phyloP scores from a whole-genome alignment of 2,797 vertebrate species.

The Somateria mollissima region DNA sequence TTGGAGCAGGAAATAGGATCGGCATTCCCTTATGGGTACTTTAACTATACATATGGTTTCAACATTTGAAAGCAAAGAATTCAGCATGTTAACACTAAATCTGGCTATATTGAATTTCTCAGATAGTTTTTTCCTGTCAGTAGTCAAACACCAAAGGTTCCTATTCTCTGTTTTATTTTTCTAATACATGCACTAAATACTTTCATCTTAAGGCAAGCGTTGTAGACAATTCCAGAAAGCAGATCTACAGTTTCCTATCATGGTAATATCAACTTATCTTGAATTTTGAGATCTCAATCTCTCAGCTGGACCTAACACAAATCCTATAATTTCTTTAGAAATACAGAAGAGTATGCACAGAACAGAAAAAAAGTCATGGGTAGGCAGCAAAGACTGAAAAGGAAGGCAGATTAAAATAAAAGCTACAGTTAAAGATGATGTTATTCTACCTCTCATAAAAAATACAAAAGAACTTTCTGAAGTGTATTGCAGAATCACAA shows the following conservation, averaged over 20 bases:
- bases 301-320: background rate
- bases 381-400: background rate
- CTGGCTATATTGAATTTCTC: background rate
- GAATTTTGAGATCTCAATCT: too few relatives aligned
- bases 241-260: background rate
- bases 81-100: background rate
- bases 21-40: fast-evolving
- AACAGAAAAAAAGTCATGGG: background rate
- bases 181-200: background rate
- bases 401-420: background rate
- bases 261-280: background rate
- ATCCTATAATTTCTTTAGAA: background rate
- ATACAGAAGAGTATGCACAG: background rate
- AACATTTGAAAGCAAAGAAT: background rate
- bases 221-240: background rate
- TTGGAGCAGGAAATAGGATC: background rate
- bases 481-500: background rate
- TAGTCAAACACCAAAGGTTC: background rate
- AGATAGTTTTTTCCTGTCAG: background rate
- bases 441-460: background rate
- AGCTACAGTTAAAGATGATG: background rate
- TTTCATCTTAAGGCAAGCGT: background rate
- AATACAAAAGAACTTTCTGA: conserved; percentile 8
- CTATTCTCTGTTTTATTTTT: background rate
- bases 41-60: background rate